Evolutionary conservation across 2,113 vertebrate genomes (phyloP).

Genomic region (Microcebus murinus): DNA sequence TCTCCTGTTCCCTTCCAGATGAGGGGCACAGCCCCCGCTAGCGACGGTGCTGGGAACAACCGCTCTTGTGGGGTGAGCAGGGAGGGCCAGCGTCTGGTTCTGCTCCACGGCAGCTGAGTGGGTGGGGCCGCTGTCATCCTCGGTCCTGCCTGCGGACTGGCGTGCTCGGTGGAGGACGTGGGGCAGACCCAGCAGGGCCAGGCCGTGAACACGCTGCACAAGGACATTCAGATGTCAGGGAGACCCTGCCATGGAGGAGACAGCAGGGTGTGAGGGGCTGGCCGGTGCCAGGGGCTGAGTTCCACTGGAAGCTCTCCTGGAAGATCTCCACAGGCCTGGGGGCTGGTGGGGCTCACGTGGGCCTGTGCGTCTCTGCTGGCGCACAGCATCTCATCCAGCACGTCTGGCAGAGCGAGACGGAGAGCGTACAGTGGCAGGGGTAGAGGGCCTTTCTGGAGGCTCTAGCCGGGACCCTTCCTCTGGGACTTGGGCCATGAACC

Average conservation of each 20-base stretch:
- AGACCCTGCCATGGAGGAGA: not conserved
- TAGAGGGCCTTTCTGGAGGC: not conserved
- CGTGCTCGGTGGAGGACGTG: not conserved
- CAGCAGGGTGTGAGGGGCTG: not conserved
- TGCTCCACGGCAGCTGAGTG: too few species aligned
- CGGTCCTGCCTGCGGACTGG: not conserved
- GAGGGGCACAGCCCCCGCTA: too few species aligned
- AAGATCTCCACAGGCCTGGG: too few species aligned
- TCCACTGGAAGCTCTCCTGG: not conserved
- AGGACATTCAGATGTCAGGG: not conserved
- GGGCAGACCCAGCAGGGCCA: not conserved
- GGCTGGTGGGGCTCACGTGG: too few species aligned
- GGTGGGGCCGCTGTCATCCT: not conserved
- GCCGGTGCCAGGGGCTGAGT: not conserved
- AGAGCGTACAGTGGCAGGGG: not conserved
- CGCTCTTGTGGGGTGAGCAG: not conserved
- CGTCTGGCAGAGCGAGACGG: not conserved
- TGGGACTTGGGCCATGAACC: not conserved
- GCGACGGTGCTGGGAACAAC: too few species aligned
- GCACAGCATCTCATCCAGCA: not conserved
- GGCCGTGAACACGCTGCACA: not conserved
- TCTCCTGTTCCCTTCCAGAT: accelerated
- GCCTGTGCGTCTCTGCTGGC: not conserved
- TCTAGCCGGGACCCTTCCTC: not conserved
- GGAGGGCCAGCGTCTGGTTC: too few species aligned